Evolutionary conservation across 2,888 invertebrate genomes (phyloP), one percentile per base, ranked within the genome.

Genomic region (Volucella bombylans): DNA sequence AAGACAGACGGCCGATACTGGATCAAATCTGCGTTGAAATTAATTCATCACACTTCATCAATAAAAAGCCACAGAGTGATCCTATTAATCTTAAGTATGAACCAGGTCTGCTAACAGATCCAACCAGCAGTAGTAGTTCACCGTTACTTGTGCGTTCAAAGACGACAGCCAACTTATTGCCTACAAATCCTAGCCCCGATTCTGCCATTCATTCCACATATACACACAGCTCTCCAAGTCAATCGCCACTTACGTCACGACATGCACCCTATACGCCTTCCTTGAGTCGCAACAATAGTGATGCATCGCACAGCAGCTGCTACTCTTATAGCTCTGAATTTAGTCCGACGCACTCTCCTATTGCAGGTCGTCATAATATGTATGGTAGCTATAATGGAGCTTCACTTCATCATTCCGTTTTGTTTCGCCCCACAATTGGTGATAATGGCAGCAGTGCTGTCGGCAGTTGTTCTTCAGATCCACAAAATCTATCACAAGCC

Each of bases 181-280:
- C 95, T 87, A 95, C 96, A 86, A 96, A 96, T 88, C 96, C 97
- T 79, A 97, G 96, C 89, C 97, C 97, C 0, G 97, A 97, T 91
- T 96, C 96, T 18, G 97, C 97, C 87, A 96, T 97, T 87, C 97
- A 97, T 92, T 97, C 97, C 89, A 96, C 96, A 90, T 97, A 97
- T 89, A 95, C 95, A 61, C 94, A 94, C 89, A 94, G 92, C 82
- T 97, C 97, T 87, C 97, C 97, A 6, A 96, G 96, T 68, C 97
- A 97, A 87, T 96, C 96, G 88, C 97, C 97, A 1, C 94, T 97
- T 67, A 96, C 97, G 49, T 95, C 96, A 39, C 94, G 97, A 1
- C 97, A 97, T 91, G 94, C 95, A 81, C 94, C 94, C 67, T 94
- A 96, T 88, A 96, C 96, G 68, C 97, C 97, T 49, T 96, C 96